Percentiles rank a stretch among this genome's conserved stretches.
phyloP scores from a whole-genome alignment of 1,140 invertebrate genomes.

The Neuroterus valhalla region DNA sequence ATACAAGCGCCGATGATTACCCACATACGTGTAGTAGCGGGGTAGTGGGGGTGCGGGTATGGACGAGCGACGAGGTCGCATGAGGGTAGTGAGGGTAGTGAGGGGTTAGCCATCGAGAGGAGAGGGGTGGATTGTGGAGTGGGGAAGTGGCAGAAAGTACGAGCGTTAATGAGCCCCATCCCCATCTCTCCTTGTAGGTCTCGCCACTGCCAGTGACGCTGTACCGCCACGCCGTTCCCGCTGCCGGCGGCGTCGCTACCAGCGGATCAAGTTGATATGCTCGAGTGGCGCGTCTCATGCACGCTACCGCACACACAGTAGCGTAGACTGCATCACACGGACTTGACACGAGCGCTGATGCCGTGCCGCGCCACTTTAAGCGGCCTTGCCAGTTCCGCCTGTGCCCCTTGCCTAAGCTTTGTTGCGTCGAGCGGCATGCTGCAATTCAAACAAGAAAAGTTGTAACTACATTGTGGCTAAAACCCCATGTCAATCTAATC shows the following conservation, averaged over 20 bases:
- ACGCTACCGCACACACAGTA: conserved; percentile 28
- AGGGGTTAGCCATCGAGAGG: conserved; percentile 42
- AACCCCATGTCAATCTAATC: too few relatives aligned
- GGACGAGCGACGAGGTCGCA: conserved; percentile 7
- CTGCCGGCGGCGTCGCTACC: conserved; percentile 43
- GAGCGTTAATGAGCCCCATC: conserved; percentile 63
- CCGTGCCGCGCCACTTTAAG: conserved; percentile 36
- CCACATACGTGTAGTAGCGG: conserved; percentile 40
- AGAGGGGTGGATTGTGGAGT: conserved; percentile 31
- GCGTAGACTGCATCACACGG: conserved; percentile 37
- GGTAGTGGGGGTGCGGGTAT: conserved; percentile 19
- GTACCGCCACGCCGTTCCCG: conserved; percentile 33
- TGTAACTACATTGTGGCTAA: too few relatives aligned
- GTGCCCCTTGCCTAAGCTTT: conserved; percentile 48
- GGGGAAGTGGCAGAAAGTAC: conserved; percentile 29
- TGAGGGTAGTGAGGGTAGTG: conserved; percentile 44
- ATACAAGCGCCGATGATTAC: conserved; percentile 57
- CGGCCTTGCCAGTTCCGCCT: conserved; percentile 62
- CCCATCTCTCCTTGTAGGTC: conserved; percentile 53
- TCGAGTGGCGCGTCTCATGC: conserved; percentile 45
- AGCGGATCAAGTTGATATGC: conserved; percentile 49
- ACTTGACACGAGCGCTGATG: conserved; percentile 38
- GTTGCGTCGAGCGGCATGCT: conserved; percentile 42
- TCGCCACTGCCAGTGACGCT: conserved; percentile 33
- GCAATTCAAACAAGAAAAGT: too few relatives aligned